Percentiles rank a stretch among this genome's conserved stretches.
Conservation (phyloP, 2,888 invertebrate species). For the Heliconius cydno region DNA sequence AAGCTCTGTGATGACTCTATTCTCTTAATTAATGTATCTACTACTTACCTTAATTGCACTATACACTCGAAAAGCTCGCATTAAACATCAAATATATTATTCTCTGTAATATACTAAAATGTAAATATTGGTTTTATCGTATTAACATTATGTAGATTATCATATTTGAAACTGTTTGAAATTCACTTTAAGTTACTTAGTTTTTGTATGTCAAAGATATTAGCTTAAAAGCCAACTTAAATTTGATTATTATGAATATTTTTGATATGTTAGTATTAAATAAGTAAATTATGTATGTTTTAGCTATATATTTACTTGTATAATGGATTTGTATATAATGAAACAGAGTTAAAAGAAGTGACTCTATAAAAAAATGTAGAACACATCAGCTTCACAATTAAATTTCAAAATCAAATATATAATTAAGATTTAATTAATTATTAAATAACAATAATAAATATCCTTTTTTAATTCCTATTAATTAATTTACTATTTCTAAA, state of each 20-base stretch:
- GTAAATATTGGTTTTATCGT: constrained; percentile 47
- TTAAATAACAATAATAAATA: no score
- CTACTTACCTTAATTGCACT: constrained; percentile 39
- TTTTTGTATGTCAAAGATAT: not conserved
- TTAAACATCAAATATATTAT: constrained; percentile 40
- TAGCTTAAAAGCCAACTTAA: not conserved
- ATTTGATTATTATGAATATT: not conserved
- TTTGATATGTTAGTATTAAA: not conserved
- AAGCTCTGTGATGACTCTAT: constrained; percentile 43
- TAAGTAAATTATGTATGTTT: not conserved
- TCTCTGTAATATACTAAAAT: constrained; percentile 27
- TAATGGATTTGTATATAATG: no score
- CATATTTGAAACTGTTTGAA: not conserved
- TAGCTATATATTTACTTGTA: no score
- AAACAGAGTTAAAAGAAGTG: no score
- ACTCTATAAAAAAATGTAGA: no score
- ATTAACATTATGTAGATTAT: constrained; percentile 23
- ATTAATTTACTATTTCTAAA: no score
- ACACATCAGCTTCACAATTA: no score
- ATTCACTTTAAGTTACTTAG: constrained; percentile 9
- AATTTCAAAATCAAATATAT: no score
- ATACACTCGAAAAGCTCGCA: constrained; percentile 42
- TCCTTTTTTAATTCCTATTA: no score
- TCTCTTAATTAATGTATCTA: constrained; percentile 47
- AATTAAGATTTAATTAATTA: no score